phyloP scores from a whole-genome alignment of 2,888 invertebrate species.

The Caenorhabditis imperialis region DNA sequence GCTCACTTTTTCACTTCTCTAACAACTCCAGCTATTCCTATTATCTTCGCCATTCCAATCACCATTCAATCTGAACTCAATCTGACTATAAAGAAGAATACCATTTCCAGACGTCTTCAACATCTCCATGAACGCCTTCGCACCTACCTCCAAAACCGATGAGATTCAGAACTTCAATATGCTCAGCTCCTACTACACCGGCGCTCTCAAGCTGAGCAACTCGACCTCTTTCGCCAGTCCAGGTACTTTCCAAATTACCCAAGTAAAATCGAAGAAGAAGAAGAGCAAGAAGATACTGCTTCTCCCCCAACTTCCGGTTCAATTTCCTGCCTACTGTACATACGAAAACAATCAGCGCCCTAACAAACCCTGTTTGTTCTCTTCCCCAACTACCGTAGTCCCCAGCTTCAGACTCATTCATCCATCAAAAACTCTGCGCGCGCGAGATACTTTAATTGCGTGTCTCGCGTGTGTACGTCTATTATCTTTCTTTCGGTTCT shows the following conservation, averaged over 20 bases:
- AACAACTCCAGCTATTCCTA: too few species aligned
- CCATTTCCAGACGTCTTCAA: slow-evolving; percentile 49
- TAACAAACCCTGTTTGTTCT: slow-evolving; percentile 55
- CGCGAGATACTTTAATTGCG: slow-evolving; percentile 55
- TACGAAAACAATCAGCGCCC: slow-evolving; percentile 50
- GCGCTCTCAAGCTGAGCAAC: slow-evolving; percentile 50
- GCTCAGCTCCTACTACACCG: slow-evolving; percentile 59
- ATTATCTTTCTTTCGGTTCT: slow-evolving; percentile 2
- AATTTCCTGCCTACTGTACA: slow-evolving; percentile 24
- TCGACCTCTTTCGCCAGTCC: slow-evolving; percentile 36
- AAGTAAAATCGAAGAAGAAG: slow-evolving; percentile 4
- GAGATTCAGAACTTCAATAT: slow-evolving; percentile 60
- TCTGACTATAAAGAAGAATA: too few species aligned
- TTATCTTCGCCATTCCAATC: too few species aligned
- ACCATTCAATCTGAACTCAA: too few species aligned
- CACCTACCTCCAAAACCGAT: slow-evolving; percentile 36
- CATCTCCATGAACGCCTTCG: slow-evolving; percentile 55
- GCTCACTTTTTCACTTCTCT: too few species aligned
- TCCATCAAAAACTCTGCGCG: slow-evolving; percentile 47
- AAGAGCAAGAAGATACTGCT: too few species aligned
- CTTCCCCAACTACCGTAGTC: slow-evolving; percentile 42
- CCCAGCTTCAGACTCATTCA: slow-evolving; percentile 40
- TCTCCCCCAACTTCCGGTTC: slow-evolving; percentile 34
- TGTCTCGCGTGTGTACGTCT: slow-evolving; percentile 27
- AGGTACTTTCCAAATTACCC: too few species aligned